Evolutionary conservation across 2,797 vertebrate genomes (phyloP), one percentile per base, ranked within the genome.

Genomic region (Eutrigla gurnardus): DNA sequence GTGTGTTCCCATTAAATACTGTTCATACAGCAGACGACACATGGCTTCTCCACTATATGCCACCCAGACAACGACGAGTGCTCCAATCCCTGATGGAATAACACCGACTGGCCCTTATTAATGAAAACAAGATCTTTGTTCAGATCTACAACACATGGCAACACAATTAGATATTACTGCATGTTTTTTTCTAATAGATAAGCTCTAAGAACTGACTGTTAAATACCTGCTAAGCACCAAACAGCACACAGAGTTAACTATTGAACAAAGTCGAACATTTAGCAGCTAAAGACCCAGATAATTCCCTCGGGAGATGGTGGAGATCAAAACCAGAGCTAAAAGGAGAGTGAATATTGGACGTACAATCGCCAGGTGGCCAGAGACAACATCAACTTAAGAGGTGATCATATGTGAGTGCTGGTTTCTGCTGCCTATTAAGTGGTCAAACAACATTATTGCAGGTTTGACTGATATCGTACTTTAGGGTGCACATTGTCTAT

Each of bases 41-140:
- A 69, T 53, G 55, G 65, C 53, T 37, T 55, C 71, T 65, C 62
- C 39, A 65, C 79, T 74, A 59, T 7, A 58, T 39, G 12, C 14
- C 37, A 32, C 67, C 32, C 33, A 35, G 25, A 25, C 25, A 25
- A 25, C 25, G 2, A 25, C 25, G 25, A 25, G 49, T 25, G n/a
- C 18, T 50, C n/a, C 49, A 18, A 5, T 2, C 25, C 12, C 49
- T 52, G 12, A 50, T 33, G 50, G 18, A 67, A 46, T 43, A 58
- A 63, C 15, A 35, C 32, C 35, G 53, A 60, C 14, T 50, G 6
- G 39, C 10, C 47, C 39, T 54, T 39, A 35, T 10, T 33, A 25
- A 46, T 53, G 13, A 7, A 39, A 67, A 59, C 6, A 74, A 60
- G 36, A 15, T 15, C n/a, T 55, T 55, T 37, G n/a, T 17, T 12